Base-by-base conservation (phyloP, 1,140 invertebrate species). In the Cotesia glomerata region DNA sequence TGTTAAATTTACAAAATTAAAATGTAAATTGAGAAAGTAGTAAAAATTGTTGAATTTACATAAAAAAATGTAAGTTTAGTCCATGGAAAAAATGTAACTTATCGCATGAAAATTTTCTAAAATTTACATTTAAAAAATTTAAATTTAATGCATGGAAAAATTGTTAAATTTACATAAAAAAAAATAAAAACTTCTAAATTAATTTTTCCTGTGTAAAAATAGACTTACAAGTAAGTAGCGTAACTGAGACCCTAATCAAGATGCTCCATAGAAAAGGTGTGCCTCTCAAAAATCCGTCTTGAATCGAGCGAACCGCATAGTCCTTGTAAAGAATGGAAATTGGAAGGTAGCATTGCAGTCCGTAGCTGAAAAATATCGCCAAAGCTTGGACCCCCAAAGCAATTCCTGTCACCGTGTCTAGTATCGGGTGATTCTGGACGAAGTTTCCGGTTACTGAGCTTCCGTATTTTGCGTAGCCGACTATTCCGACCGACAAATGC, bases 391-490 rank as follows among this genome's bases (percentile, higher is more conserved):
- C 78, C 3, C 73, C n/a, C 8, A 82, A 51, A 2, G 80, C 80
- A 2, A 18, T 7, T 9, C 76, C 1, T 2, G 76, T 80, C 8
- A 59, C 54, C 78, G 32, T 59, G 4, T 81, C 78, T 11, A 64
- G 67, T 13, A 62, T 51, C 0, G 39, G 49, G 51, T 80, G 78
- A 68, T 81, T 82, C 7, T 74, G 72, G 45, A 82, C 79, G 54
- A 82, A 81, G 78, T 82, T 82, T 18, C 70, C 75, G 11, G 69
- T 36, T 2, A 77, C 62, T 7, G 72, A 64, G 2, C 74, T 26
- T 3, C 79, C 79, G 76, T 78, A 81, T 65, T 81, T 79, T 4
- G 76, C 35, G n/a, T 82, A 82, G 26, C 76, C 81, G 4, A 75
- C 49, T 13, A 61, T 18, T 26, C 77, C 79, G 14, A 82, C 72